Percentiles rank a stretch among this genome's conserved stretches.
Conservation (phyloP, 2,797 vertebrate genomes). For the Sandelia bainsii region DNA sequence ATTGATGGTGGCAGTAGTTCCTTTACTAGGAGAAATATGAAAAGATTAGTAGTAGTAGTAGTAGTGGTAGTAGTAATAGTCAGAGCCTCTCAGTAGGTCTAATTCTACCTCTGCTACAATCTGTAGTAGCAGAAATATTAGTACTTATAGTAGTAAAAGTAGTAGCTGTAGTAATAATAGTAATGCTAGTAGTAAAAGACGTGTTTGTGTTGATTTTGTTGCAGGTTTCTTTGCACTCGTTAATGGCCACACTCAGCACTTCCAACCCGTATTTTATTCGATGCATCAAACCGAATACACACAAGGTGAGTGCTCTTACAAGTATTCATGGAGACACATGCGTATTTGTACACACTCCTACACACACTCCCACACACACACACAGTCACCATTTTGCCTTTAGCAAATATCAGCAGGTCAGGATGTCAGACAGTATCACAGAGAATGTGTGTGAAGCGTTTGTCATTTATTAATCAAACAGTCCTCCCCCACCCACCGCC, state of each 20-base stretch:
- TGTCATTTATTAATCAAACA: constrained; percentile 46
- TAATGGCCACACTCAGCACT: constrained; percentile 94
- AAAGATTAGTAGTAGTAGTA: not conserved
- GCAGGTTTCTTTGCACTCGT: constrained; percentile 94
- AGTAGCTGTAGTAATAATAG: not conserved
- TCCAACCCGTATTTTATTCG: constrained; percentile 96
- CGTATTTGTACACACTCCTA: constrained; percentile 23
- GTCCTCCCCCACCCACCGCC: constrained; percentile 10
- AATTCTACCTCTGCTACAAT: no score
- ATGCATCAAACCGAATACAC: constrained; percentile 96
- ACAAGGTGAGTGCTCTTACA: constrained; percentile 88
- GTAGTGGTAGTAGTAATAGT: no score
- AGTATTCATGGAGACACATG: constrained; percentile 6
- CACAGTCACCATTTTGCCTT: not conserved
- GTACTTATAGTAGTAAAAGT: not conserved
- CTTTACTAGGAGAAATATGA: no score
- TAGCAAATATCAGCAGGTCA: constrained; percentile 13
- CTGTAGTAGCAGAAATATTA: not conserved
- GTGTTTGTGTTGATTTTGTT: not conserved
- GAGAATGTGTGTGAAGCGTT: constrained; percentile 13
- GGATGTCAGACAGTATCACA: not conserved
- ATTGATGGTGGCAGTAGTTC: not conserved
- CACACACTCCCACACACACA: constrained; percentile 20
- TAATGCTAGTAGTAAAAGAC: not conserved
- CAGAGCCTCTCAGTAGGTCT: no score